Conservation (phyloP, 2,113 vertebrate species). For the Clupea harengus region DNA sequence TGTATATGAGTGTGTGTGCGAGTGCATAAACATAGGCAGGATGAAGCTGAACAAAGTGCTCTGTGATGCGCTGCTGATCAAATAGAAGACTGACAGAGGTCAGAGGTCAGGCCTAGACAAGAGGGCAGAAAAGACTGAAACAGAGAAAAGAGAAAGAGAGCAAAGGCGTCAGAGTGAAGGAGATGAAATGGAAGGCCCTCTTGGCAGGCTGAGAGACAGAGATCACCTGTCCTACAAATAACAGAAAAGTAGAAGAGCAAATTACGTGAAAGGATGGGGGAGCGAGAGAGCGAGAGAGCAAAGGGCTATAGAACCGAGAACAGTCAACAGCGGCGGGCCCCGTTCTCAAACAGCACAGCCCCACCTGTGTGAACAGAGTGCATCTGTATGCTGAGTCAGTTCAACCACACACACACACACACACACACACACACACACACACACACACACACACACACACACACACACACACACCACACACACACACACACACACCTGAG, state of each 20-base stretch:
- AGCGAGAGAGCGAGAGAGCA: background rate
- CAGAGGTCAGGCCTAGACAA: background rate
- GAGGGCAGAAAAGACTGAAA: background rate
- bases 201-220: slow-evolving; percentile 10
- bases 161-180: background rate
- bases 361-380: background rate
- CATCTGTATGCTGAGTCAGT: background rate
- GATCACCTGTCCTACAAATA: background rate
- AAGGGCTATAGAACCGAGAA: background rate
- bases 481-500: background rate
- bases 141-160: background rate
- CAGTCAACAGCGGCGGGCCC: background rate
- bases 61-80: background rate
- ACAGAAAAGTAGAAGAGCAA: background rate
- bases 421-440: no score
- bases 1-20: background rate
- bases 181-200: background rate
- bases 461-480: no score
- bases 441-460: no score
- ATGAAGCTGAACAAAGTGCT: slow-evolving; percentile 10
- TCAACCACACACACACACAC: background rate
- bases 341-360: no score
- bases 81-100: background rate
- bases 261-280: background rate
- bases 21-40: background rate